Base-by-base conservation (phyloP, 2,888 invertebrate species). In the Agrochola macilenta region DNA sequence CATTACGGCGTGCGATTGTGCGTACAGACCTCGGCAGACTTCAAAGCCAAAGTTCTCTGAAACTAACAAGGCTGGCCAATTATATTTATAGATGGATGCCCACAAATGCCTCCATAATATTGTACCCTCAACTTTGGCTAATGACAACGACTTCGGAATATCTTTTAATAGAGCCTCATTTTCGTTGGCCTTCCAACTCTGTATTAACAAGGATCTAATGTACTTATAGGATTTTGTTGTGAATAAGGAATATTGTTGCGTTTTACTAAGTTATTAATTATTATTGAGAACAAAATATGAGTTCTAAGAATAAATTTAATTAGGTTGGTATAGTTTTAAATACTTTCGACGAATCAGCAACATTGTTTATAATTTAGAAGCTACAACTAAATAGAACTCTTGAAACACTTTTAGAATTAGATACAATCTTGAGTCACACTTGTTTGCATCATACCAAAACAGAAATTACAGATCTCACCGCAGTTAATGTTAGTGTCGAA, bases 61-160 rank as follows among this genome's bases (percentile, higher is more conserved):
- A 92, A 93, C 93, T 94, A 93, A 93, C 91, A 91, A 93, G 92
- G 90, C 89, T 85, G 83, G 89, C 94, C 95, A 95, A 95, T 95
- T 95, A 95, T 95, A 94, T 95, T 95, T 92, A 94, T 94, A 95
- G 94, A 93, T 92, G 94, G 91, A 84, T 92, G 94, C 93, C 91
- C 92, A 88, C 89, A 91, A 93, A 92, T 91, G 82, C 79, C 85
- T 85, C 57, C 72, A 74, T 78, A 77, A 91, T 87, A 89, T 90
- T 88, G 83, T 87, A 83, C 73, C 80, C 58, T 52, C 81, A 87
- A 89, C 88, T 90, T 90, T 83, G 80, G 86, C 80, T 91, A 91
- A 91, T 90, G 89, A 87, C 79, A 65, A 65, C 69, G 85, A 86
- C 84, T 85, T 89, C 75, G 66, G 75, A 76, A 83, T 80, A 85